A percentile compares a stretch with the other conserved stretches of the same genome.
phyloP scores from a whole-genome alignment of 2,797 vertebrate species.

The Syngnathus rostellatus region DNA sequence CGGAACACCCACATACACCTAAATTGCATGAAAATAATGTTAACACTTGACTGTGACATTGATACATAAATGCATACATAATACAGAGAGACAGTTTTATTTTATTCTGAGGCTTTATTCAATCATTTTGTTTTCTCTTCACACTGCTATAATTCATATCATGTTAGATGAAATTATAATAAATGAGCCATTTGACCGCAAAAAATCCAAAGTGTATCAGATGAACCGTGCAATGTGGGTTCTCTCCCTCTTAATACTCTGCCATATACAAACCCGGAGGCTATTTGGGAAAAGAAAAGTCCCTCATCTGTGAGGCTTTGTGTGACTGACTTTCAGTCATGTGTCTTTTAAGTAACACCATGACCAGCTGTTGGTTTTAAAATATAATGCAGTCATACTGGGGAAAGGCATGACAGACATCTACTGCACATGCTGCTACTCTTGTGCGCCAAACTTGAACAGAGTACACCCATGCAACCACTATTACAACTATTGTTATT shows the following conservation, averaged over 20 bases:
- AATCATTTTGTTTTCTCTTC: background rate
- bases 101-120: too few species aligned
- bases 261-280: constrained; percentile 29
- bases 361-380: constrained; percentile 31
- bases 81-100: too few species aligned
- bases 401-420: constrained; percentile 1
- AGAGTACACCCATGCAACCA: background rate
- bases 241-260: background rate
- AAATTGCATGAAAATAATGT: too few species aligned
- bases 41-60: too few species aligned
- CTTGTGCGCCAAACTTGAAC: background rate
- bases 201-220: background rate
- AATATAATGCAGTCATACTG: constrained; percentile 7
- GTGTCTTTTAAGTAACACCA: constrained; percentile 19
- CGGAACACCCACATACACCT: too few species aligned
- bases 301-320: background rate
- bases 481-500: background rate
- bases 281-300: constrained; percentile 32
- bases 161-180: background rate
- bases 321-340: constrained; percentile 11
- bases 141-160: background rate
- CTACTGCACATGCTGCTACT: background rate
- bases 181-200: background rate
- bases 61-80: too few species aligned
- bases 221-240: background rate